A percentile compares a stretch with the other conserved stretches of the same genome.
Conservation (phyloP, 2,797 vertebrate species). For the Brachyalestes nurse region DNA sequence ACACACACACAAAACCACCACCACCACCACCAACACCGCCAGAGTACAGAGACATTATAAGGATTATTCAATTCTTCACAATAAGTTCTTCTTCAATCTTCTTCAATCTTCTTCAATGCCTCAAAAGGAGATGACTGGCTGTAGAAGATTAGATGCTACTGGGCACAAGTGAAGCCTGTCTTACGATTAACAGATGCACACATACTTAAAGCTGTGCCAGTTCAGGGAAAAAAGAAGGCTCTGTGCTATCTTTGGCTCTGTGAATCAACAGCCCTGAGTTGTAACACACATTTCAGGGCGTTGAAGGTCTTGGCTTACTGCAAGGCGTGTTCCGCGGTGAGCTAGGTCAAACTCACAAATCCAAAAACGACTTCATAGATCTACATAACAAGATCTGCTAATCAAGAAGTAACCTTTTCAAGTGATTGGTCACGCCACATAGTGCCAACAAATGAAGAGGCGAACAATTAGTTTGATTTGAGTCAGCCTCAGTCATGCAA, state of each 20-base stretch:
- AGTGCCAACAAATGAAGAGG: not conserved
- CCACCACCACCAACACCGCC: no score
- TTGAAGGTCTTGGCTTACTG: slow-evolving; percentile 1
- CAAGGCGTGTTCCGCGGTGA: not conserved
- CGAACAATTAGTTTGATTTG: slow-evolving; percentile 30
- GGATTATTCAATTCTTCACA: no score
- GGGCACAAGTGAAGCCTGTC: not conserved
- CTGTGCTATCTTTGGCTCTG: slow-evolving; percentile 8
- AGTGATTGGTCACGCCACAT: not conserved
- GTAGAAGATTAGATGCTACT: not conserved
- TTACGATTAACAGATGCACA: not conserved
- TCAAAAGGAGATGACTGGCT: not conserved
- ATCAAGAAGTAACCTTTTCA: not conserved
- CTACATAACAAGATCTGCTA: not conserved
- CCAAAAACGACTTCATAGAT: not conserved
- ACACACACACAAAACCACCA: not conserved
- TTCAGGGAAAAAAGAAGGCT: not conserved
- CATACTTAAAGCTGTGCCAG: slow-evolving; percentile 1
- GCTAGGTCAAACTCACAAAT: not conserved
- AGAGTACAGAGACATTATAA: not conserved
- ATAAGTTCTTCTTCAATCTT: not conserved
- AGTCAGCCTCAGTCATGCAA: slow-evolving; percentile 34
- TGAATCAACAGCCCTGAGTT: not conserved
- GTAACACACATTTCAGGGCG: not conserved
- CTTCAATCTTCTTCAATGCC: not conserved